Evolutionary conservation across 2,113 vertebrate genomes (phyloP), one percentile per base, ranked within the genome.

Genomic region (Natator depressus): DNA sequence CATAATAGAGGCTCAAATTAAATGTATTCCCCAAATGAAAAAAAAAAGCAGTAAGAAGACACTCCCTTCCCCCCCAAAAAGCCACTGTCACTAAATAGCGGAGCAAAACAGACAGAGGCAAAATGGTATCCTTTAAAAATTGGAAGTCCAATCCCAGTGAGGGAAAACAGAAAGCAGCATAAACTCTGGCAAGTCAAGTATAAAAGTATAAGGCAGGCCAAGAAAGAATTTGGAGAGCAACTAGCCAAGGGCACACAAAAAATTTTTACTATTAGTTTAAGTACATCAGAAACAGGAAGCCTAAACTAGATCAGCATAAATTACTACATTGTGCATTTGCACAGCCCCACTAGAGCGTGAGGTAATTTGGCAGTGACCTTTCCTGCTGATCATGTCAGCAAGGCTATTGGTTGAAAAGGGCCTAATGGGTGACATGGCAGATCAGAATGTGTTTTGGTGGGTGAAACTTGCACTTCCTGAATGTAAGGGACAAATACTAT

Each of bases 271-370:
- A 5, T 42, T 42, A 42, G 42, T 42, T 42, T 42, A n/a, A n/a
- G 35, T 69, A 20, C 35, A 69, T 69, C 62, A 35, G 62, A 69
- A 69, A 69, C 62, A n/a, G 35, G 59, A 35, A 65, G 62, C 55
- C 89, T 96, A 94, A 91, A 96, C 95, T 95, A 92, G 80, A 87
- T 94, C 94, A 94, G 93, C 96, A 94, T 96, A 95, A 96, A 96
- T 96, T 65, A 20, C 93, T 96, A 89, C 89, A 95, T 89, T 46
- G 42, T 81, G 92, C 85, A 4, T 88, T 96, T 92, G 83, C 93
- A 80, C 93, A 89, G 94, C 65, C 1, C 93, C 81, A 89, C 65
- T 84, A 88, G 93, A 95, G 92, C 93, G 89, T 75, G 93, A 93
- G 85, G 47, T 96, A 83, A 93, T 97, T 96, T 91, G 93, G 83